phyloP scores from a whole-genome alignment of 1,140 invertebrate genomes.

The Lordiphosa clarofinis region DNA sequence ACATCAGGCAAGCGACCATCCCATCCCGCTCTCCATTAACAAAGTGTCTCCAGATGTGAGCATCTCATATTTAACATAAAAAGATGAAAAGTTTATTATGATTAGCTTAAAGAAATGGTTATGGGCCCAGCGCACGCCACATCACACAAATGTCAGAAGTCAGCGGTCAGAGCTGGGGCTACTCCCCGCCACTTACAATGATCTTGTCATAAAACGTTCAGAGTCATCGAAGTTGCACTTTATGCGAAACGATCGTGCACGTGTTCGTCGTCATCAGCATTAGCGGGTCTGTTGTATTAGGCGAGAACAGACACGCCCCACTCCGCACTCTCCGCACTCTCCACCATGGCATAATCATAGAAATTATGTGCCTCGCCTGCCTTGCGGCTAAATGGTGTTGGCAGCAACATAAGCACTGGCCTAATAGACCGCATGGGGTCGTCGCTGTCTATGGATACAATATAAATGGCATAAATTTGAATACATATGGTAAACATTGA shows the following conservation, averaged over 20 bases:
- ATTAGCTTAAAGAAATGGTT: slow-evolving; percentile 73
- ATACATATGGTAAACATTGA: slow-evolving; percentile 19
- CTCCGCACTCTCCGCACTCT: slow-evolving; percentile 9
- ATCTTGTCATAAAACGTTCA: slow-evolving; percentile 77
- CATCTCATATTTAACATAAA: slow-evolving; percentile 70
- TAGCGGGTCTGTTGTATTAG: slow-evolving; percentile 71
- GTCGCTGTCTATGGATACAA: slow-evolving; percentile 11
- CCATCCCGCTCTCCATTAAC: slow-evolving; percentile 48
- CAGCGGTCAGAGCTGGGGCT: slow-evolving; percentile 27
- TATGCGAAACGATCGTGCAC: slow-evolving; percentile 73
- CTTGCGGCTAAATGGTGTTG: slow-evolving; percentile 57
- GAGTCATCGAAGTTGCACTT: slow-evolving; percentile 75
- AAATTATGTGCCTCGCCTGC: slow-evolving; percentile 51
- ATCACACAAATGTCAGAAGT: slow-evolving; percentile 52
- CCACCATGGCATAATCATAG: slow-evolving; percentile 60
- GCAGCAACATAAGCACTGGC: slow-evolving; percentile 51
- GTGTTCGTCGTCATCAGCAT: slow-evolving; percentile 69
- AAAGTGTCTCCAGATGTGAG: slow-evolving; percentile 75
- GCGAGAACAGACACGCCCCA: slow-evolving; percentile 55
- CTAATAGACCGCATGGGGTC: slow-evolving; percentile 67
- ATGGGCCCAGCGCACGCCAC: slow-evolving; percentile 66
- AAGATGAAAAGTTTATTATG: slow-evolving; percentile 78
- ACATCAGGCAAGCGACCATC: slow-evolving; percentile 25
- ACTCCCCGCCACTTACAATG: slow-evolving; percentile 17
- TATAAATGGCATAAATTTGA: slow-evolving; percentile 13